Base-by-base conservation (phyloP, 1,140 invertebrate species). In the Nasonia vitripennis region DNA sequence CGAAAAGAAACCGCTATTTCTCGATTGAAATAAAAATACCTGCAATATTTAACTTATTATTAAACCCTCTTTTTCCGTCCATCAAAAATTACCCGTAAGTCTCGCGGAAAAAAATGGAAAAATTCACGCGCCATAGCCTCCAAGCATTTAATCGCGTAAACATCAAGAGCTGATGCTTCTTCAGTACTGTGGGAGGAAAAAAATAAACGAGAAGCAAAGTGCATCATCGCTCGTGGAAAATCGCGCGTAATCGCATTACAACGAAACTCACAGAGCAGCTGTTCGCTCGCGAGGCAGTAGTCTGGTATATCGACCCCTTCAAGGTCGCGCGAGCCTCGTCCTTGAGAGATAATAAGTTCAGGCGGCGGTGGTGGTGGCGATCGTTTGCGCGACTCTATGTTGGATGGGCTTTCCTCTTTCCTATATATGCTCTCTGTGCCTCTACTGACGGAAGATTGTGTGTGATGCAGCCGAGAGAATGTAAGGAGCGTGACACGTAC, bases 341-440 rank as follows among this genome's bases (percentile, higher is more conserved):
- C 80, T 81, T 74, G 80, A 55, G 34, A 81, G 80, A 74, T 81
- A 81, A 81, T 81, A 81, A 81, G 80, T 73, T 81, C 80, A 73
- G 62, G 14, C 0, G 37, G 55, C 20, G 55, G 55, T 62, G 55
- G 55, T 62, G 55, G 55, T 62, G 20, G 55, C 55, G 55, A 62
- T 62, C 55, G 55, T 62, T 62, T 17, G 55, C 20, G 55, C 55
- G 55, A 20, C 55, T 17, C 55, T 4, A n/a, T n/a, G 17, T 62
- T 62, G 55, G 55, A 62, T 62, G 17, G 51, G 17, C 55, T 62
- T 62, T 62, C 20, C 55, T 62, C 20, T 14, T 62, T 62, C 55
- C 20, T 20, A 45, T 45, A 9, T 10, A 45, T 45, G 20, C 55
- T 62, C 6, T 20, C 20, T 62, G 34, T 37, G 7, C 55, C 27